Percentiles rank a stretch among this genome's conserved stretches.
Evolutionary conservation across 2,113 vertebrate species (phyloP).

Genomic region (Poicephalus gulielmi): DNA sequence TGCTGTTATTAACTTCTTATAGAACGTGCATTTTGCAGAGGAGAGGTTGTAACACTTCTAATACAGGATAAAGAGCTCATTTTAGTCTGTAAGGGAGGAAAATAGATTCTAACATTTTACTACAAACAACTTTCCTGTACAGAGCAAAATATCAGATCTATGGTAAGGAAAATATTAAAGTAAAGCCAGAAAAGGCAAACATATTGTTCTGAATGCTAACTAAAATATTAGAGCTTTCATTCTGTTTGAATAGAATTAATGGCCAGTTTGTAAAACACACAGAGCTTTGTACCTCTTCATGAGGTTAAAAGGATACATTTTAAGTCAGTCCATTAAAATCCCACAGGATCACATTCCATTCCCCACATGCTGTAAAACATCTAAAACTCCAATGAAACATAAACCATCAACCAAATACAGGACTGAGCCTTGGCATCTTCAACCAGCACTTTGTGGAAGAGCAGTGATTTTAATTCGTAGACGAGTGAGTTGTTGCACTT

Average conservation of each 20-base stretch:
- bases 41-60: background rate
- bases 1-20: slow-evolving; percentile 28
- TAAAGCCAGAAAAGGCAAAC: background rate
- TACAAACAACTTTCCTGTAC: background rate
- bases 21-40: slow-evolving; percentile 10
- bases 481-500: background rate
- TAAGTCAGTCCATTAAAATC: background rate
- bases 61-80: background rate
- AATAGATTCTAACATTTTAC: background rate
- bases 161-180: background rate
- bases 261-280: background rate
- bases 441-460: background rate
- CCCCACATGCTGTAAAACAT: background rate
- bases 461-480: background rate
- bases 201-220: background rate
- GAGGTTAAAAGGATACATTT: background rate
- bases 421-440: background rate
- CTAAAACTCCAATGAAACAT: slow-evolving; percentile 21
- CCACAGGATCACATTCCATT: background rate
- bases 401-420: background rate
- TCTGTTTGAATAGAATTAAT: background rate
- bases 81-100: background rate
- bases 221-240: background rate
- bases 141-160: background rate
- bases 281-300: background rate